Evolutionary conservation across 2,113 vertebrate species (phyloP).

Genomic region (Manacus vitellinus): DNA sequence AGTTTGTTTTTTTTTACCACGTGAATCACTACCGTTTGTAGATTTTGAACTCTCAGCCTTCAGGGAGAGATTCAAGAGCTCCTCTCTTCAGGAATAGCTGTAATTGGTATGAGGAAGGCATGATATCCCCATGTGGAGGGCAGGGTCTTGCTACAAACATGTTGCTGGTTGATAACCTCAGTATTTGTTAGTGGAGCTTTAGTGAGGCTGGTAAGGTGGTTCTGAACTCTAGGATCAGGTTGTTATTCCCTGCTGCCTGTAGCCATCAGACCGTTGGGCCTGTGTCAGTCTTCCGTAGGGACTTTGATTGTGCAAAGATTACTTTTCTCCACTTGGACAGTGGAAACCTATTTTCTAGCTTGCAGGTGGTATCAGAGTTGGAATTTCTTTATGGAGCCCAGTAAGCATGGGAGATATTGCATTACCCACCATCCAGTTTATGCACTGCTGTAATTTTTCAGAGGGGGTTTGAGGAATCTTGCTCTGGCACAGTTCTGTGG

Average conservation of each 20-base stretch:
- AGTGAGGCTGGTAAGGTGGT: background rate
- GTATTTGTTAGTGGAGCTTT: background rate
- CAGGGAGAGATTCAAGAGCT: background rate
- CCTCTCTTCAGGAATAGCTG: background rate
- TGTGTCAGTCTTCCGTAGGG: background rate
- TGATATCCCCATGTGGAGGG: background rate
- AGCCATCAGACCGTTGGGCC: background rate
- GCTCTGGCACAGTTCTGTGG: background rate
- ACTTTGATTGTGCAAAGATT: background rate
- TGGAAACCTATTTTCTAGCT: background rate
- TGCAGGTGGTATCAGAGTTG: background rate
- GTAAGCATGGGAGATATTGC: rapidly evolving
- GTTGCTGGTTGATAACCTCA: background rate
- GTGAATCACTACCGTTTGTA: background rate
- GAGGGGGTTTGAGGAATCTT: background rate
- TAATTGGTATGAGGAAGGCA: background rate
- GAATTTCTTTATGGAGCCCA: background rate
- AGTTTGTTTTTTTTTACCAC: background rate
- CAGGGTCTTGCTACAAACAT: background rate
- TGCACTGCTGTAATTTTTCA: background rate
- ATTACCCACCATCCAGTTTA: background rate
- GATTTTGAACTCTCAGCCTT: background rate
- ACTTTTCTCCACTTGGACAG: background rate
- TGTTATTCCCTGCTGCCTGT: background rate
- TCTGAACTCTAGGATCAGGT: background rate